These are phyloP conservation scores for Galerucella calmariensis DNA, from an alignment of 2,888 invertebrate species.

Conservation along the genomic window DNA sequence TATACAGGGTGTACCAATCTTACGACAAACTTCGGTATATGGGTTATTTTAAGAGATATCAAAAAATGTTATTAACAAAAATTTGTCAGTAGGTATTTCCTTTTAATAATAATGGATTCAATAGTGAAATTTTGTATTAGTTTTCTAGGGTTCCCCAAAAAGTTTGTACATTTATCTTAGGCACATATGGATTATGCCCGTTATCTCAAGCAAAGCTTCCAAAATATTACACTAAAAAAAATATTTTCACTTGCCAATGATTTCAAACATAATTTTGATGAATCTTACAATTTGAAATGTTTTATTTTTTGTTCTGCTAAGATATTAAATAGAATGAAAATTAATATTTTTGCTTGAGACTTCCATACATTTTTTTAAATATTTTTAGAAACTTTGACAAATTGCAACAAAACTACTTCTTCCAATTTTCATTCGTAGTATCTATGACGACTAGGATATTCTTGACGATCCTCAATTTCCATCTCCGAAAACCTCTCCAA, in stretches of 20 bases:
- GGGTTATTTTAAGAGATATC: no score
- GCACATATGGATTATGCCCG: slow-evolving; percentile 36
- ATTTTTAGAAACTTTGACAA: neutral
- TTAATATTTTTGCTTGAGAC: slow-evolving; percentile 29
- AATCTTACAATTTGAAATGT: no score
- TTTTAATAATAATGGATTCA: no score
- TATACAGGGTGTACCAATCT: no score
- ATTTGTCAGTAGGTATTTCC: no score
- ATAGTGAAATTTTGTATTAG: neutral
- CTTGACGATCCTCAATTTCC: slow-evolving; percentile 63
- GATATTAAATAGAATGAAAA: neutral
- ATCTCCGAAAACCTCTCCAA: slow-evolving; percentile 63
- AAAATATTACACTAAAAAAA: neutral
- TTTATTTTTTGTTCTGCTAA: no score
- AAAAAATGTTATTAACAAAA: no score
- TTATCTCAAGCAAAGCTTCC: slow-evolving; percentile 30
- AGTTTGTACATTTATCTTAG: slow-evolving; percentile 32
- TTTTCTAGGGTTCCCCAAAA: slow-evolving; percentile 5
- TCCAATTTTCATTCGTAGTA: slow-evolving; percentile 58
- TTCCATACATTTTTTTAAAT: neutral
- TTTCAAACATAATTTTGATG: no score
- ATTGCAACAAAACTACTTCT: no score
- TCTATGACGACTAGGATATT: slow-evolving; percentile 60
- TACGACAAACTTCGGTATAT: no score
- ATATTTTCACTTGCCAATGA: no score